Conservation (phyloP, 1,140 invertebrate genomes). For the Alviniconcha marisindica region DNA sequence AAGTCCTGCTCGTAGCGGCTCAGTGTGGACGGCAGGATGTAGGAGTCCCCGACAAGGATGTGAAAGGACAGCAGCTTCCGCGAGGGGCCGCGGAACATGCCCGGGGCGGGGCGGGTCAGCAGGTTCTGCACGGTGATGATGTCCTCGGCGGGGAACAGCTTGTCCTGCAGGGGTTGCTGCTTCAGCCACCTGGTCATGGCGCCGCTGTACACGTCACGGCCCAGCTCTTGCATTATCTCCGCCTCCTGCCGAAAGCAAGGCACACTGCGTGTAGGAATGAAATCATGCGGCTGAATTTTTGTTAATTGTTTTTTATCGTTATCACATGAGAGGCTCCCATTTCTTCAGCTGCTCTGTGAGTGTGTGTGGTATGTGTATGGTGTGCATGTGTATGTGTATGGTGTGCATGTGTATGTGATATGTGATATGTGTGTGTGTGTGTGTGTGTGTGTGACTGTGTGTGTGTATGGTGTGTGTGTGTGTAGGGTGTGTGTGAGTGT, state of each 20-base stretch:
- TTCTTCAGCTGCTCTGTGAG: too few relatives aligned
- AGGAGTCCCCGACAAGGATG: conserved; percentile 51
- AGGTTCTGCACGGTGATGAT: conserved; percentile 52
- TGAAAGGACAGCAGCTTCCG: conserved; percentile 52
- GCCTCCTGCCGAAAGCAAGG: conserved; percentile 44
- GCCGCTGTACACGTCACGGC: conserved; percentile 44
- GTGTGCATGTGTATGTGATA: too few relatives aligned
- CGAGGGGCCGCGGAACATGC: conserved; percentile 48
- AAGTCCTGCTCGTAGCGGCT: conserved; percentile 40
- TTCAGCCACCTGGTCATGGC: conserved; percentile 44
- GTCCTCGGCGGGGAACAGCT: conserved; percentile 49
- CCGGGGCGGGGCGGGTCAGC: conserved; percentile 30
- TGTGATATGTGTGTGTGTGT: too few relatives aligned
- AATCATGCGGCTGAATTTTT: too few relatives aligned
- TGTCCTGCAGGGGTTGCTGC: conserved; percentile 33
- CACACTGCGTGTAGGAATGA: too few relatives aligned
- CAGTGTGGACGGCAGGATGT: conserved; percentile 32
- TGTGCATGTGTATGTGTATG: too few relatives aligned
- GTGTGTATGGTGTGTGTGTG: too few relatives aligned
- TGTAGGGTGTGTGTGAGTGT: too few relatives aligned
- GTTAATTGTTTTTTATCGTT: too few relatives aligned
- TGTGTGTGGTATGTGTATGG: too few relatives aligned
- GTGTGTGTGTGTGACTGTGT: too few relatives aligned
- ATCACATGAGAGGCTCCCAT: too few relatives aligned
- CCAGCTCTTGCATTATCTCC: conserved; percentile 44